Evolutionary conservation across 2,797 vertebrate genomes (phyloP).

Genomic region (Brachymystax lenok): DNA sequence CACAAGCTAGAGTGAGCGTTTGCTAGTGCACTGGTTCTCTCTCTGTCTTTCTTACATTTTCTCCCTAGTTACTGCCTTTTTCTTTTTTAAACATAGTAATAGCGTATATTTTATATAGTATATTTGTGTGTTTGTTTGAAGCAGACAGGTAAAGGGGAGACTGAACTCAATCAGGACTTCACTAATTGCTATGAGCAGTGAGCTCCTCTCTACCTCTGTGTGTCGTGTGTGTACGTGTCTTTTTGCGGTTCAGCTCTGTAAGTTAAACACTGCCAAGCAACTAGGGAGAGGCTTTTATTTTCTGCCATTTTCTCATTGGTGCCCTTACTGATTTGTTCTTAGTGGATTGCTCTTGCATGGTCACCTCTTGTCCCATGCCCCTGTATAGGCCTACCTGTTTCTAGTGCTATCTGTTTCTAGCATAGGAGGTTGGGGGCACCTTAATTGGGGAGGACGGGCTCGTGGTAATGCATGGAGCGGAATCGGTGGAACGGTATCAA

Average conservation of each 20-base stretch:
- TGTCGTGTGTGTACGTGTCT: conserved; percentile 52
- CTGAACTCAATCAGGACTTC: conserved; percentile 50
- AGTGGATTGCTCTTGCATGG: conserved; percentile 23
- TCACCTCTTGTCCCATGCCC: neutral
- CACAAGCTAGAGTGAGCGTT: conserved; percentile 46
- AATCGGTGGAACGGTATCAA: too few relatives aligned
- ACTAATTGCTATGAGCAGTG: conserved; percentile 48
- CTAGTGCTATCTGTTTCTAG: neutral
- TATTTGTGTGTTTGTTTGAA: conserved; percentile 71
- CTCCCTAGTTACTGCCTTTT: conserved; percentile 75
- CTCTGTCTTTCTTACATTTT: conserved; percentile 55
- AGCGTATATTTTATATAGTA: conserved; percentile 78
- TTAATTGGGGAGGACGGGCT: too few relatives aligned
- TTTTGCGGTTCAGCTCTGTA: conserved; percentile 78
- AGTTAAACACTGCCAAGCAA: conserved; percentile 83
- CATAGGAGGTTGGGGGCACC: too few relatives aligned
- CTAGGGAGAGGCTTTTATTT: conserved; percentile 68
- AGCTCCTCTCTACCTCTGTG: conserved; percentile 63
- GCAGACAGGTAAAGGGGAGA: conserved; percentile 66
- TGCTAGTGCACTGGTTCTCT: conserved; percentile 50
- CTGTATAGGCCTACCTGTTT: neutral
- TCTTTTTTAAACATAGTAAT: conserved; percentile 69
- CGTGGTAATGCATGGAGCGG: too few relatives aligned
- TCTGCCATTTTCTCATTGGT: conserved; percentile 56
- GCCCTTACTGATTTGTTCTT: conserved; percentile 64